Evolutionary conservation across 2,113 vertebrate species (phyloP), one percentile per base, ranked within the genome.

Genomic region (Crotalus viridis): DNA sequence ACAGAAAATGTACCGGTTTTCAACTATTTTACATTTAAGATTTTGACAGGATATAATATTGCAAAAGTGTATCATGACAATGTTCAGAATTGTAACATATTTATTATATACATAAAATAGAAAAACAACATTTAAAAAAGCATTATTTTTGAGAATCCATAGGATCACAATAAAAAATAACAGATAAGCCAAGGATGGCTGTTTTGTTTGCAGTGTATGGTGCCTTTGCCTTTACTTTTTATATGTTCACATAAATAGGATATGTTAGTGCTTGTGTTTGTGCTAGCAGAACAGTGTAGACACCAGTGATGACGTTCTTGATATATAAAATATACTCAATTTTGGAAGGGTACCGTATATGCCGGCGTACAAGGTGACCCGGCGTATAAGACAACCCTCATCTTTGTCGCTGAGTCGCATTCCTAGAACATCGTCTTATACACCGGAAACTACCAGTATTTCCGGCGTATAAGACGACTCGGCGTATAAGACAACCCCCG

Each of bases 51-150:
- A 15, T 39, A 85, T 1, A 56, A 39, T 69, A 0, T 0, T 88
- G 91, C 69, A 81, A 22, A 87, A 81, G 51, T 13, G 9, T 21
- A 51, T 46, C 28, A 89, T 59, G 92, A 90, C 93, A 94, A 88
- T 74, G 26, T 43, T 93, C 95, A 93, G 96, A 96, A 96, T 96
- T 94, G 93, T 97, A 95, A 95, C 96, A 92, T 96, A 95, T 98
- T 98, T 98, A 98, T 98, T 98, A 97, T 96, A 96, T 97, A 97
- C 89, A 97, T 87, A 94, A 97, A 96, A 98, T 97, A 98, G 93
- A 98, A 98, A 98, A 98, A 94, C 94, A 96, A 97, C 96, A 97
- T 96, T 97, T 95, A 95, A 97, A 97, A 96, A 95, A 96, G 92
- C 94, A 96, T 97, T 64, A 52, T 88, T 95, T 97, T 94, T 96